Percentiles rank a stretch among this genome's conserved stretches.
phyloP scores from a whole-genome alignment of 2,888 invertebrate genomes.

The Trichogramma evanescens region DNA sequence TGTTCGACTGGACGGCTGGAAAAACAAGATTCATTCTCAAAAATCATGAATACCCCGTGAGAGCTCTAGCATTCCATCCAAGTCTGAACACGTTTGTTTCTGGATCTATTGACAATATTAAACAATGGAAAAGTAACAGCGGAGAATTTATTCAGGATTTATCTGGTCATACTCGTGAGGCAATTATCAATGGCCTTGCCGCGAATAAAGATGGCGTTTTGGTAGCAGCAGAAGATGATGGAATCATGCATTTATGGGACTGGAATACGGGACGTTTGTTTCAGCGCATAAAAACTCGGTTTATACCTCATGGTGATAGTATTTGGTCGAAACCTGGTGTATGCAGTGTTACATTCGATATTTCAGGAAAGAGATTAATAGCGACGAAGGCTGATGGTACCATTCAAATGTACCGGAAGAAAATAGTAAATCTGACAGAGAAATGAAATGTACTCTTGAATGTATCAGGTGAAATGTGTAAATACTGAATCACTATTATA shows the following conservation, averaged over 20 bases:
- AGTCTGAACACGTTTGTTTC: constrained; percentile 89
- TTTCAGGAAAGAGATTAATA: constrained; percentile 88
- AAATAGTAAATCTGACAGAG: no score
- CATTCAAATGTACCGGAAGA: constrained; percentile 78
- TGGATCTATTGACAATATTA: constrained; percentile 97
- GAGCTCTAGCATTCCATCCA: constrained; percentile 72
- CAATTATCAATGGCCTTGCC: constrained; percentile 94
- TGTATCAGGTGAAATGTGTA: no score
- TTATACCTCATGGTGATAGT: constrained; percentile 82
- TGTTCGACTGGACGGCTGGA: constrained; percentile 97
- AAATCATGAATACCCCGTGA: constrained; percentile 95
- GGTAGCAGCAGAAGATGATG: constrained; percentile 97
- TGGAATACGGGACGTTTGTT: constrained; percentile 99
- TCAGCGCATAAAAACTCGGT: constrained; percentile 85
- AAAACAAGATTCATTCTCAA: constrained; percentile 90
- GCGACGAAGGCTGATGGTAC: constrained; percentile 99
- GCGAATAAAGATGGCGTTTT: constrained; percentile 92
- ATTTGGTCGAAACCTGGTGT: constrained; percentile 99
- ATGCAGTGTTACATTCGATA: constrained; percentile 91
- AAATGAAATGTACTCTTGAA: no score
- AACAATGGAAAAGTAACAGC: constrained; percentile 98
- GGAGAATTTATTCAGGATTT: constrained; percentile 96
- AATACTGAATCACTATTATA: no score
- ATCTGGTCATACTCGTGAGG: constrained; percentile 77
- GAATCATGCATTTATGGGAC: constrained; percentile 96